Base-by-base conservation (phyloP, 2,113 vertebrate genomes). In the Calidris pugnax region DNA sequence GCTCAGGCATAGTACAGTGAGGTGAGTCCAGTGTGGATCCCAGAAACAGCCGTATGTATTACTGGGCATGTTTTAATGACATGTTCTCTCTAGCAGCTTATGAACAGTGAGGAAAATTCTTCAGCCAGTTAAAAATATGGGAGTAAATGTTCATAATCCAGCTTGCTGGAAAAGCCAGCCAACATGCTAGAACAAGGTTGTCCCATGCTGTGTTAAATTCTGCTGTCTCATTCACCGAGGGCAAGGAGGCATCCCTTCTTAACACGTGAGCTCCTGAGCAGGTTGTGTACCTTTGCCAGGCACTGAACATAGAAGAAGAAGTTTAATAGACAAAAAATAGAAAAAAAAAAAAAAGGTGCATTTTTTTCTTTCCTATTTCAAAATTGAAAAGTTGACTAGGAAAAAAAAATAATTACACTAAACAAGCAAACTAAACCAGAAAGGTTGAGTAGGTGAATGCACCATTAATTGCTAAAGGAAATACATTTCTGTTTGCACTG, bases 211-310 rank as follows among this genome's bases (percentile, higher is more conserved):
- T 76, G 39, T 4, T 56, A 41, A 39, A 19, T 76, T 73, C 79
- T 82, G 32, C 33, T 39, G 0, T 51, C 37, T 63, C 8, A 4
- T 59, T 81, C 32, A 22, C 23, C 0, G 2, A 45, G 69, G 26
- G 41, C 35, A 56, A 82, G 14, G 33, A 60, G 30, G 4, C 28
- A 33, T 43, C 39, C 20, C 55, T 69, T 53, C 14, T 6, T 24
- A 35, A 22, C 3, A 10, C 0, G 0, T 1, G n/a, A 68, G 26
- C 30, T 85, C 73, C 53, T 68, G 9, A n/a, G 18, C 22, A 57
- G 15, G 12, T 63, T 2, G 0, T 35, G 10, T 21, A 6, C 9
- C 35, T 64, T 55, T 55, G 19, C 48, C 56, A 6, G 13, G 21
- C 39, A 48, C 39, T 64, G n/a, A n/a, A 28, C 3, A 1, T 16